Conservation (phyloP, 2,888 invertebrate genomes). For the Uropetala carovei region DNA sequence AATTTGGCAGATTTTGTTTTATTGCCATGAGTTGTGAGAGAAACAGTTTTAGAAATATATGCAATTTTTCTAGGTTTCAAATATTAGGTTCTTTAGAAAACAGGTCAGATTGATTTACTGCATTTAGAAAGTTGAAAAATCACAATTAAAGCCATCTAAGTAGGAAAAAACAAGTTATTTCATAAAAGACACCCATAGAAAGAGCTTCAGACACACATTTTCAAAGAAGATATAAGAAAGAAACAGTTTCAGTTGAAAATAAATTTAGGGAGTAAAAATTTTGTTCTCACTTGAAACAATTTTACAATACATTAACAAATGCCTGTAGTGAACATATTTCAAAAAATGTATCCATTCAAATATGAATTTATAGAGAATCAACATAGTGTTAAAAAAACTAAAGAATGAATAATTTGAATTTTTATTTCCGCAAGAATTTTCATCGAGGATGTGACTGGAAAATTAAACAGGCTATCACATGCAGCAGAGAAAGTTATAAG, state of each 20-base stretch:
- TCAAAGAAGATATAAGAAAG: neutral
- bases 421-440: neutral
- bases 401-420: neutral
- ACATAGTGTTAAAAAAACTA: neutral
- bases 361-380: neutral
- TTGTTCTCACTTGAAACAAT: no score
- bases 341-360: neutral
- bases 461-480: neutral
- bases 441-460: no score
- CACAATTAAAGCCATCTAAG: constrained; percentile 53
- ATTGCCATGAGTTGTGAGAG: no score
- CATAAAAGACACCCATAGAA: constrained; percentile 16
- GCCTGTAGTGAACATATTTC: neutral
- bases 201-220: neutral
- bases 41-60: no score
- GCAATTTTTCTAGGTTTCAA: no score
- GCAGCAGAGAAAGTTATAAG: neutral
- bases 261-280: neutral
- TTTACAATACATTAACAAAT: neutral
- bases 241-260: neutral
- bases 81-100: neutral
- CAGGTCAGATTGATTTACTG: constrained; percentile 31
- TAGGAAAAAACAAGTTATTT: constrained; percentile 9
- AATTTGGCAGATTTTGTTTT: no score
- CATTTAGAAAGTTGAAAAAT: constrained; percentile 66